Conservation (phyloP, 2,888 invertebrate species). For the Portevinia maculata region DNA sequence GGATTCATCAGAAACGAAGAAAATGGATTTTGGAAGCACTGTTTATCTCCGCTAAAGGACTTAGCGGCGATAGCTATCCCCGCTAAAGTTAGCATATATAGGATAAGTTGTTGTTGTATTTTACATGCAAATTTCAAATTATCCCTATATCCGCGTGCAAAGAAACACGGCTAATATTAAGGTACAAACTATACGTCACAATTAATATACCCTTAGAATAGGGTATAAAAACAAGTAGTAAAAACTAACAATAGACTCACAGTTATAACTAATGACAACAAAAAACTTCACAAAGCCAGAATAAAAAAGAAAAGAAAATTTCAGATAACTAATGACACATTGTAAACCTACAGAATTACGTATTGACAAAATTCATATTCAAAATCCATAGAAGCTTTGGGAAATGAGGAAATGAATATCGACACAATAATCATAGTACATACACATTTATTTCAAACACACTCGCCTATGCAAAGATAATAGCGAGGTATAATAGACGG, state of each 20-base stretch:
- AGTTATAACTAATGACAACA: slow-evolving; percentile 2
- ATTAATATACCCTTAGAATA: too few relatives aligned
- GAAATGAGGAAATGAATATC: slow-evolving; percentile 11
- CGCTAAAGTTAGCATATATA: too few relatives aligned
- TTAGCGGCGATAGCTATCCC: too few relatives aligned
- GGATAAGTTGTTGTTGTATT: too few relatives aligned
- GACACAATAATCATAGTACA: slow-evolving; percentile 34
- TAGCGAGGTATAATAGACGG: slow-evolving; percentile 27
- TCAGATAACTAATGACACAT: slow-evolving; percentile 3
- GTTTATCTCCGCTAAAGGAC: too few relatives aligned
- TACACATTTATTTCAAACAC: slow-evolving; percentile 12
- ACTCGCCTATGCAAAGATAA: slow-evolving; percentile 7
- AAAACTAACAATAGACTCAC: slow-evolving; percentile 4
- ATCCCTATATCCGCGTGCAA: too few relatives aligned
- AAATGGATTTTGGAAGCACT: too few relatives aligned
- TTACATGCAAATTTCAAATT: too few relatives aligned
- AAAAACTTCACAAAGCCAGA: neutral
- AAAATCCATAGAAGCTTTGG: slow-evolving; percentile 14
- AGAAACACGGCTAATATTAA: too few relatives aligned
- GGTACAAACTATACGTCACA: too few relatives aligned
- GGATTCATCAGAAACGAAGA: too few relatives aligned
- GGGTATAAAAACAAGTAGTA: too few relatives aligned
- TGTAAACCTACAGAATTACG: slow-evolving; percentile 23
- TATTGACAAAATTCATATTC: slow-evolving; percentile 32
- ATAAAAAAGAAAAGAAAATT: slow-evolving; percentile 7